Base-by-base conservation (phyloP, 1,140 invertebrate species). In the Apis dorsata region DNA sequence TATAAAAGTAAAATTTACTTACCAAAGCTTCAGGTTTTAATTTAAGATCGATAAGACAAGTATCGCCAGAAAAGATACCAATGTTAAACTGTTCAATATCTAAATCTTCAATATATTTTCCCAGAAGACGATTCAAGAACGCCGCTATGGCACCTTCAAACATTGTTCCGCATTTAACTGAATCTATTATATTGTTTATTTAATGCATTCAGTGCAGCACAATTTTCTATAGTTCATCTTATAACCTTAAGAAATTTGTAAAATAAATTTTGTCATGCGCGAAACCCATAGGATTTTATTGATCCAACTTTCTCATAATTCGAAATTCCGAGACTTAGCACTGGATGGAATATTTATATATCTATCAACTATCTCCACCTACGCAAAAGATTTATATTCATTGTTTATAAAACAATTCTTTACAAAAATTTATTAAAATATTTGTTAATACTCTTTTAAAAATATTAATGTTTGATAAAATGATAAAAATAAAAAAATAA, bases 41-140 rank as follows among this genome's bases (percentile, higher is more conserved):
- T 92, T 96, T 96, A 24, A 97, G 93, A 91, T 97, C 96, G 49
- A 95, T 96, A 21, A 98, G 94, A 90, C 96, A 96, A 15, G 97
- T 96, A 87, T 97, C 95, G 85, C 97, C 97, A 75, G 96, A 96
- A 90, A 97, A 97, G 81, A 98, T 97, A 84, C 97, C 97, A 68
- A 97, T 95, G 90, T 97, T 97, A 28, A 98, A 95, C 90, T 97
- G 96, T 93, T 97, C 97, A 9, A 96, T 96, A 90, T 98, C 97
- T 70, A 98, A 93, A 91, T 97, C 97, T 90, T 97, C 96, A 8
- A 98, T 95, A 90, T 97, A 98, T 91, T 97, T 97, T 55, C 97
- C 97, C 71, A 98, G 94, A 82, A 97, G 95, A 85, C 96, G 96
- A 93, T 97, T 97, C 11, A 98, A 93, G 84, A 97, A 94, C 71